Conservation (phyloP, 2,113 vertebrate genomes). For the Etia nguti region DNA sequence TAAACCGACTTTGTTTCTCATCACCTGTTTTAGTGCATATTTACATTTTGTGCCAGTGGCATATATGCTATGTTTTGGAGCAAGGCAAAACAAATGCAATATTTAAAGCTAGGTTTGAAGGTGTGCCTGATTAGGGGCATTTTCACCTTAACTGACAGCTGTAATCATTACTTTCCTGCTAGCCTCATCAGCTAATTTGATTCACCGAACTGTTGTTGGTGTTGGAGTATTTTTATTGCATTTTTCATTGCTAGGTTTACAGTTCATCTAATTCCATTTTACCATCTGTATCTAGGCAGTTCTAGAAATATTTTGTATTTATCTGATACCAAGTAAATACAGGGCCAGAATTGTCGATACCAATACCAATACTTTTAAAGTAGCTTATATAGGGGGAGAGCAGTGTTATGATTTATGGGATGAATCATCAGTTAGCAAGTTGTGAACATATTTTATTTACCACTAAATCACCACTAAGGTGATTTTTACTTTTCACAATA, state of each 20-base stretch:
- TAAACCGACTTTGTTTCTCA: not conserved
- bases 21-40: not conserved
- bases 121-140: not conserved
- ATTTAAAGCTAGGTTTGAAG: not conserved
- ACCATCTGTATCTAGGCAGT: not conserved
- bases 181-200: not conserved
- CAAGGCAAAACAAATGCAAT: not conserved
- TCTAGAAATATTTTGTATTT: not conserved
- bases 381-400: not conserved
- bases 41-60: not conserved
- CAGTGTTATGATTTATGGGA: not conserved
- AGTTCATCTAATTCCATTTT: not conserved
- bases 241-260: not conserved
- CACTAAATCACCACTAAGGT: not conserved
- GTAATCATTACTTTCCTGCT: not conserved
- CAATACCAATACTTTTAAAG: not conserved
- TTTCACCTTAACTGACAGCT: not conserved
- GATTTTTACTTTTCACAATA: not conserved
- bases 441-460: not conserved
- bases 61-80: fast-evolving
- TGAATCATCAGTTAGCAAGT: not conserved
- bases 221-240: not conserved
- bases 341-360: fast-evolving
- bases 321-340: not conserved
- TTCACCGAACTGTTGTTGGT: not conserved